Base-by-base conservation (phyloP, 1,140 invertebrate species). In the Melitaea cinxia region DNA sequence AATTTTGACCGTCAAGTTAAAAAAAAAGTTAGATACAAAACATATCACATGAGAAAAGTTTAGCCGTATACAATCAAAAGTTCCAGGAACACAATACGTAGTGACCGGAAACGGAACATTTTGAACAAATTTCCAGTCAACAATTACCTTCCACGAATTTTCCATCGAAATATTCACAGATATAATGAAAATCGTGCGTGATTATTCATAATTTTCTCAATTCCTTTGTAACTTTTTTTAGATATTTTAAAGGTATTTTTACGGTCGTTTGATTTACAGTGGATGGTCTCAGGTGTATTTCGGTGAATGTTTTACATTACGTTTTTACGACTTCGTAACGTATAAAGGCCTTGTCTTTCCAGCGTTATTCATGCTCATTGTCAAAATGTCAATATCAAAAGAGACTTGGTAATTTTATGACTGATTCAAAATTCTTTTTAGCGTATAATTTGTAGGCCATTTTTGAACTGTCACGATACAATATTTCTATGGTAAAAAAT, bases 121-220 rank as follows among this genome's bases (percentile, higher is more conserved):
- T n/a, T n/a, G 24, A 26, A 26, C 24, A 26, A 26, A 26, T 26
- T 4, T 26, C 24, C 2, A 26, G 6, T 4, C 24, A 26, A 26
- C 24, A n/a, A n/a, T n/a, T n/a, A n/a, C n/a, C n/a, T n/a, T n/a
- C 12, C n/a, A n/a, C 33, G n/a, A 35, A 35, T 35, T 35, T 6
- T 26, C 6, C 6, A 26, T 26, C 2, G 24, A 37, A 30, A 62
- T 42, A n/a, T 21, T 54, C n/a, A n/a, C 3, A 14, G n/a, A 37
- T 15, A 56, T 37, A 12, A 56, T 26, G 28, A 28, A 2, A 33
- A 5, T 24, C 50, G 39, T 58, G 64, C 64, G 57, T 66, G 64
- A 66, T 54, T 39, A 47, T 54, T 49, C 35, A 42, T 55, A 66
- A 59, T 66, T 55, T 65, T 54, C 49, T 45, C 56, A 60, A 60